phyloP scores from a whole-genome alignment of 1,140 invertebrate genomes.

The Pectinophora gossypiella region DNA sequence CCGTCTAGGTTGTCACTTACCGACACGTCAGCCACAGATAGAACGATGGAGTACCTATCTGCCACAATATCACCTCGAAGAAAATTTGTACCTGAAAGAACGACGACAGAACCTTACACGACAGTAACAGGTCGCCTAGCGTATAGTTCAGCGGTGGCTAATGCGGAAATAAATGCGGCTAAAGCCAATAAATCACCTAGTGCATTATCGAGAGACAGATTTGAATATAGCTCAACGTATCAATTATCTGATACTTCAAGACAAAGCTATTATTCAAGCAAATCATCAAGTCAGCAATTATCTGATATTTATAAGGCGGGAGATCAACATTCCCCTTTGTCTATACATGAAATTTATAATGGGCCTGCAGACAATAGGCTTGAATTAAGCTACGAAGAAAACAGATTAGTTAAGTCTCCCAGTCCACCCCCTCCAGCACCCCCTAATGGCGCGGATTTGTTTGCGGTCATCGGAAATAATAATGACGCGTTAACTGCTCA shows the following conservation, averaged over 20 bases:
- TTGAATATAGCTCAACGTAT: constrained; percentile 65
- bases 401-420: constrained; percentile 75
- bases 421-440: constrained; percentile 90
- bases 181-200: constrained; percentile 70
- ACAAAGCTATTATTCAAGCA: constrained; percentile 51
- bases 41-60: constrained; percentile 73
- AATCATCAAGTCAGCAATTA: constrained; percentile 45
- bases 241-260: constrained; percentile 49
- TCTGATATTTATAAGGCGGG: constrained; percentile 52
- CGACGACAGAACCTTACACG: constrained; percentile 75
- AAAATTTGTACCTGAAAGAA: constrained; percentile 73
- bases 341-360: constrained; percentile 79
- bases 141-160: constrained; percentile 77
- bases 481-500: constrained; percentile 35
- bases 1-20: constrained; percentile 77
- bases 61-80: constrained; percentile 73
- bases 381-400: constrained; percentile 74
- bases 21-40: constrained; percentile 72
- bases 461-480: constrained; percentile 53
- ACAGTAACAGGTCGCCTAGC: constrained; percentile 77
- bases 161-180: constrained; percentile 74
- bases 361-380: constrained; percentile 75
- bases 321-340: constrained; percentile 79
- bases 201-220: constrained; percentile 67
- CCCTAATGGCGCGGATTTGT: constrained; percentile 74